These are phyloP conservation scores for Apogon talboti DNA, from an alignment of 2,797 vertebrate genomes.

Conservation along the genomic window DNA sequence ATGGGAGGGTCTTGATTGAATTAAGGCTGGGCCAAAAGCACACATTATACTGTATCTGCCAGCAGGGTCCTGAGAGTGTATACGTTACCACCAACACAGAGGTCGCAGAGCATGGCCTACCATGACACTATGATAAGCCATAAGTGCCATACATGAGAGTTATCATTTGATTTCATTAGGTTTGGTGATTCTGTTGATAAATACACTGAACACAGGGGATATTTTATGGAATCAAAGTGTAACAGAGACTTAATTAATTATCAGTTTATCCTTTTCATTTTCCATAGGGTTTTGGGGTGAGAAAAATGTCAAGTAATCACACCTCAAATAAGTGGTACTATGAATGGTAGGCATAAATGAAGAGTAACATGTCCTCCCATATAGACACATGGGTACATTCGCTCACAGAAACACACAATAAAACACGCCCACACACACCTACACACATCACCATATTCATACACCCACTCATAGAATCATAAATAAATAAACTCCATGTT, in stretches of 20 bases:
- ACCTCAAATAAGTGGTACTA: conserved; percentile 19
- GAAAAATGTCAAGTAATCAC: conserved; percentile 14
- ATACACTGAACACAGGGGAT: conserved; percentile 1
- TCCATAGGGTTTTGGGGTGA: conserved; percentile 9
- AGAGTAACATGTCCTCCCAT: conserved; percentile 17
- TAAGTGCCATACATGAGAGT: conserved; percentile 38
- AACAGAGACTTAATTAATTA: conserved; percentile 7
- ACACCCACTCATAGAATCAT: conserved; percentile 44
- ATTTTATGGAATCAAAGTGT: not conserved
- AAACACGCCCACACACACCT: not conserved
- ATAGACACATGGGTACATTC: conserved; percentile 3
- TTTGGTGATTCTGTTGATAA: conserved; percentile 24
- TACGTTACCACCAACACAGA: conserved; percentile 70
- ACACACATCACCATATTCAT: conserved; percentile 65
- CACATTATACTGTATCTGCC: conserved; percentile 92
- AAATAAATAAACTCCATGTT: conserved; percentile 52
- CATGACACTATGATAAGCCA: conserved; percentile 59
- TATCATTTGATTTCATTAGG: conserved; percentile 12
- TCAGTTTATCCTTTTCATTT: conserved; percentile 6
- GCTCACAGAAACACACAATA: not conserved
- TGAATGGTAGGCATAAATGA: conserved; percentile 18
- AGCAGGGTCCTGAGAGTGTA: conserved; percentile 86
- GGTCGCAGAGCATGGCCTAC: conserved; percentile 46
- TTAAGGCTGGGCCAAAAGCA: conserved; percentile 88
- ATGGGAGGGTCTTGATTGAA: conserved; percentile 95